phyloP scores from a whole-genome alignment of 2,888 invertebrate genomes.

The Epicampocera succincta region DNA sequence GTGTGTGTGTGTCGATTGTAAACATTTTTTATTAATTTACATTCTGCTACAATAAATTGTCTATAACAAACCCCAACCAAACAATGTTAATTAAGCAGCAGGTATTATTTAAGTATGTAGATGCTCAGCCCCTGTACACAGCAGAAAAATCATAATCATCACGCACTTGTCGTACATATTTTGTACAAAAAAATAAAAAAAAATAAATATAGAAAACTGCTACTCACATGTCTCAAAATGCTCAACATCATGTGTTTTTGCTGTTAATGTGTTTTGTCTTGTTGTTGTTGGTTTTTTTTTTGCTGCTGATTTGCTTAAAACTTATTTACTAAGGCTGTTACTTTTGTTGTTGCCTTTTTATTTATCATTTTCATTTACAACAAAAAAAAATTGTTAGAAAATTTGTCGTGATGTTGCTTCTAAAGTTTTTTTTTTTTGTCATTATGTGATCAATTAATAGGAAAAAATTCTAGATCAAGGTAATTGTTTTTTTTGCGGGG shows the following conservation, averaged over 20 bases:
- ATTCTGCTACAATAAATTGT: neutral
- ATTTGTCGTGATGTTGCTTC: conserved; percentile 79
- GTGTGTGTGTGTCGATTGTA: no score
- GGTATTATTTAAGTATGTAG: conserved; percentile 72
- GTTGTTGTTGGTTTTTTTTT: neutral
- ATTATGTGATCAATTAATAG: conserved; percentile 80
- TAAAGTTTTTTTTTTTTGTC: conserved; percentile 76
- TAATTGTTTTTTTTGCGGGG: conserved; percentile 35
- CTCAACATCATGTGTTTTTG: conserved; percentile 18
- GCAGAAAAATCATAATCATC: neutral
- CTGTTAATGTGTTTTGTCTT: conserved; percentile 28
- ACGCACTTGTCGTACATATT: conserved; percentile 37
- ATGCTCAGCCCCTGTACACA: conserved; percentile 9
- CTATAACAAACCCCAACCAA: conserved; percentile 38
- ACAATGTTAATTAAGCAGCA: conserved; percentile 78
- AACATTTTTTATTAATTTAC: neutral
- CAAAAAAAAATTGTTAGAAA: conserved; percentile 20
- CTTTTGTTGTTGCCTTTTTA: conserved; percentile 17
- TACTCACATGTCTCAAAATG: conserved; percentile 42
- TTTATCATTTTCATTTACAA: conserved; percentile 15
- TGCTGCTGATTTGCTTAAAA: conserved; percentile 39
- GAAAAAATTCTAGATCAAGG: conserved; percentile 79
- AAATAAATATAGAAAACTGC: neutral
- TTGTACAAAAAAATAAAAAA: neutral
- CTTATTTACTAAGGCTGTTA: conserved; percentile 27